A percentile compares a stretch with the other conserved stretches of the same genome.
These are phyloP conservation scores for Cardiocondyla obscurior DNA, from an alignment of 1,140 invertebrate genomes.

Conservation along the genomic window DNA sequence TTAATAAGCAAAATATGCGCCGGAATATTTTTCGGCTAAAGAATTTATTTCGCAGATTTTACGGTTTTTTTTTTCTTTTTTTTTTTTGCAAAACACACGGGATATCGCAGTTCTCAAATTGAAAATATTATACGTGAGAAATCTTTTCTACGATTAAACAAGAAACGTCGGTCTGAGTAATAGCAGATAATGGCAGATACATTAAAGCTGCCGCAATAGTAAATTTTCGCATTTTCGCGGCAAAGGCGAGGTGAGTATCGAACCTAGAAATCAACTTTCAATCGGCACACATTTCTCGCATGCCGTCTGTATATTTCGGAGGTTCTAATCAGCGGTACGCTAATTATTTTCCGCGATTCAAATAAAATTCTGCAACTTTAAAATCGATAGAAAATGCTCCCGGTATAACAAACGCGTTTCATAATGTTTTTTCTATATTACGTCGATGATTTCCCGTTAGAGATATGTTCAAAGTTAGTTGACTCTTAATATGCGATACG, in stretches of 20 bases:
- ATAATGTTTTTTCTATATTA: not conserved
- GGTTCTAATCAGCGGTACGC: not conserved
- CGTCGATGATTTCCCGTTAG: conserved; percentile 23
- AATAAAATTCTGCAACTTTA: not conserved
- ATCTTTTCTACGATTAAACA: not conserved
- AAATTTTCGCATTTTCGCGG: conserved; percentile 39
- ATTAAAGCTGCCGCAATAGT: not conserved
- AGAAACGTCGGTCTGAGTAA: not conserved
- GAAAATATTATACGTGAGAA: not conserved
- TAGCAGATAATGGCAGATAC: not conserved
- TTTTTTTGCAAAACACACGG: not conserved
- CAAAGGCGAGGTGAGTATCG: conserved; percentile 43
- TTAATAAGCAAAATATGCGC: not conserved
- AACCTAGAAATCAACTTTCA: conserved; percentile 68
- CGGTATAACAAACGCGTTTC: not conserved
- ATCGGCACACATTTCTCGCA: conserved; percentile 60
- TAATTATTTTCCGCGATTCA: conserved; percentile 5
- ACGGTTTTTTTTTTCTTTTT: not conserved
- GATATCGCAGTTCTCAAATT: not conserved
- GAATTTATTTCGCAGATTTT: no score
- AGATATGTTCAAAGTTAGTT: not conserved
- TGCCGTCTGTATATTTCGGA: conserved; percentile 3
- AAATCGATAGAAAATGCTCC: conserved; percentile 1
- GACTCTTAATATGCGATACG: not conserved
- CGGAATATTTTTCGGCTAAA: no score